Evolutionary conservation across 2,797 vertebrate species (phyloP), one percentile per base, ranked within the genome.

Genomic region (Petrocephalus sullivani): DNA sequence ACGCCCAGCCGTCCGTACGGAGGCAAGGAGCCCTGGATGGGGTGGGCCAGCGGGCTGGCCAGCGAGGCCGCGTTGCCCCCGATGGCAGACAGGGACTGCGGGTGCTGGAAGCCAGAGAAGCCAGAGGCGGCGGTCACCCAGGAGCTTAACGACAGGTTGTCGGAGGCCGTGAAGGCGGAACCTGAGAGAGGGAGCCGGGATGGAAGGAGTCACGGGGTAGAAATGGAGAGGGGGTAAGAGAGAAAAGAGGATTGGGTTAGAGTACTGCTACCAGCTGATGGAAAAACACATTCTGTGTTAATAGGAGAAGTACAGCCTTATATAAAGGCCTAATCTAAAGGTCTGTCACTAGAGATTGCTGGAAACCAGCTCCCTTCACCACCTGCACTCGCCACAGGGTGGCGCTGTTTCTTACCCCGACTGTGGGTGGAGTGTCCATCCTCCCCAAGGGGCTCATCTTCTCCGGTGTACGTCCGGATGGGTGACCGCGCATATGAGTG

Each of bases 401-500:
- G n/a, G 8, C 4, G 16, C 33, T 12, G 54, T 56, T n/a, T n/a
- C 95, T 95, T 94, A 99, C 98, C 97, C 96, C 98, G 95, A 91
- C 90, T 91, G 92, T 97, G 98, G 14, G 96, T 53, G 4, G 93
- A 78, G 92, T 97, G 98, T 87, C 93, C 96, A 12, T 99, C 98
- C 86, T 99, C 98, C 1, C 96, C 95, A 0, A 98, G 92, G 57
- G 92, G 93, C 54, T 99, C 98, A 86, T 99, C 98, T 37, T 99
- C 98, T 3, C 96, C 97, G 9, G 97, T 95, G 1, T 99, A 99
- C 51, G 98, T 99, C 78, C 98, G 95, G 92, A 99, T 99, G 0
- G 98, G 98, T 0, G 98, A 99, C 85, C 98, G 95, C 87, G 98
- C 98, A 83, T 99, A 99, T 23, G 98, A 99, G 96, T 99, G 98